Evolutionary conservation across 2,113 vertebrate species (phyloP).

Genomic region (Nerophis lumbriciformis): DNA sequence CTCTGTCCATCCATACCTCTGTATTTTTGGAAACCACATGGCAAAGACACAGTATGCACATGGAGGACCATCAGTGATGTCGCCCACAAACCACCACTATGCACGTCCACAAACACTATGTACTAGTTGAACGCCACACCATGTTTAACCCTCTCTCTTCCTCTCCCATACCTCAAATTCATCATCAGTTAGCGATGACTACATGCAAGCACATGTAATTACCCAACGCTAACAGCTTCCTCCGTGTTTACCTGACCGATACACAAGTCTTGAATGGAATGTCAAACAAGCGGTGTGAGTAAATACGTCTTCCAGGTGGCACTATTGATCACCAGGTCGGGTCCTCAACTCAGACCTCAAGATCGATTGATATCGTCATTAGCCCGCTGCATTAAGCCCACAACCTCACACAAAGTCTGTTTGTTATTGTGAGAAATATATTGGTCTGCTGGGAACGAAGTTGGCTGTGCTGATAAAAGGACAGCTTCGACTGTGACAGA

Average conservation of each 20-base stretch:
- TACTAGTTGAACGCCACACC: conserved; percentile 29
- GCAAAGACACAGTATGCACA: conserved; percentile 2
- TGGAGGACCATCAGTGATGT: conserved; percentile 21
- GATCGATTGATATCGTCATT: conserved; percentile 65
- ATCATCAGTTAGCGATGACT: conserved; percentile 55
- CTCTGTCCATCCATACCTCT: conserved; percentile 25
- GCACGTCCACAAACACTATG: conserved; percentile 7
- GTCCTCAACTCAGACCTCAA: conserved; percentile 27
- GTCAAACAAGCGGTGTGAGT: conserved; percentile 62
- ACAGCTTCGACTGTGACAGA: conserved; percentile 39
- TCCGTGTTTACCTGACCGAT: conserved; percentile 55
- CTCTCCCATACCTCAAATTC: conserved; percentile 46
- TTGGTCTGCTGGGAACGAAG: conserved; percentile 50
- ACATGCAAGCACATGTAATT: conserved; percentile 60
- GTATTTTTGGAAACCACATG: conserved; percentile 60
- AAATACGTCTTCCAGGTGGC: conserved; percentile 60
- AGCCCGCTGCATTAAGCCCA: conserved; percentile 50
- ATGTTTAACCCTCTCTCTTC: conserved; percentile 54
- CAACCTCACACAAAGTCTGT: conserved; percentile 52
- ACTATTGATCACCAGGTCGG: conserved; percentile 58
- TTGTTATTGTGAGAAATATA: conserved; percentile 69
- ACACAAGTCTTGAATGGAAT: conserved; percentile 53
- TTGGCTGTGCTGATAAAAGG: conserved; percentile 42
- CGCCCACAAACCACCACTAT: conserved; percentile 1
- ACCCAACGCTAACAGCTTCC: conserved; percentile 57